Conservation (phyloP, 1,140 invertebrate species). For the Popillia japonica region DNA sequence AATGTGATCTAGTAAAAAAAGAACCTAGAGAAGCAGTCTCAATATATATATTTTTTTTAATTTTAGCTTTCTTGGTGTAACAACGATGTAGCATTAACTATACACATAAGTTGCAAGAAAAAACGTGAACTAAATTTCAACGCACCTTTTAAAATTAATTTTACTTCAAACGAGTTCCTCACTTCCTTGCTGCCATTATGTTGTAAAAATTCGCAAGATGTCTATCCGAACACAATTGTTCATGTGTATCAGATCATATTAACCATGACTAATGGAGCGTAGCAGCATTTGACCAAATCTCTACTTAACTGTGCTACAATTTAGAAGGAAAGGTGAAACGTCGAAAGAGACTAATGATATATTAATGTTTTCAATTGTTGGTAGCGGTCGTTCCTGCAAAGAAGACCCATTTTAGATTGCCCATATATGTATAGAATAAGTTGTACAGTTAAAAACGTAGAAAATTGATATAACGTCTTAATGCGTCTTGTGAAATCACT, state of each 20-base stretch:
- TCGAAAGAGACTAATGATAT: neutral
- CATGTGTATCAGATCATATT: neutral
- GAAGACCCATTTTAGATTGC: neutral
- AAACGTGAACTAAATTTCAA: too few species aligned
- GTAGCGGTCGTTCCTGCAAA: neutral
- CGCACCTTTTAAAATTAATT: too few species aligned
- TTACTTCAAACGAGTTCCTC: neutral
- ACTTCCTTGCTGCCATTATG: neutral
- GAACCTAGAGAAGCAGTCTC: too few species aligned
- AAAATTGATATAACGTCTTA: neutral
- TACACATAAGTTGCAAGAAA: too few species aligned
- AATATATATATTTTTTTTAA: too few species aligned
- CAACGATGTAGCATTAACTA: too few species aligned
- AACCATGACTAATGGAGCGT: neutral
- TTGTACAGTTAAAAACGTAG: neutral
- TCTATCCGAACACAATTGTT: neutral
- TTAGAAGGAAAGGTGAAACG: neutral
- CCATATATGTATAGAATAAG: neutral
- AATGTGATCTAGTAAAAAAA: too few species aligned
- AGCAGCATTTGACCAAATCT: neutral
- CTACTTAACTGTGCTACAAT: neutral
- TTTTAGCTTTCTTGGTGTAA: too few species aligned
- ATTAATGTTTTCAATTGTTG: neutral
- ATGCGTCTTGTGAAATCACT: neutral
- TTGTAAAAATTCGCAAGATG: neutral